Conservation (phyloP, 1,140 invertebrate species). For the Oedothorax gibbosus region DNA sequence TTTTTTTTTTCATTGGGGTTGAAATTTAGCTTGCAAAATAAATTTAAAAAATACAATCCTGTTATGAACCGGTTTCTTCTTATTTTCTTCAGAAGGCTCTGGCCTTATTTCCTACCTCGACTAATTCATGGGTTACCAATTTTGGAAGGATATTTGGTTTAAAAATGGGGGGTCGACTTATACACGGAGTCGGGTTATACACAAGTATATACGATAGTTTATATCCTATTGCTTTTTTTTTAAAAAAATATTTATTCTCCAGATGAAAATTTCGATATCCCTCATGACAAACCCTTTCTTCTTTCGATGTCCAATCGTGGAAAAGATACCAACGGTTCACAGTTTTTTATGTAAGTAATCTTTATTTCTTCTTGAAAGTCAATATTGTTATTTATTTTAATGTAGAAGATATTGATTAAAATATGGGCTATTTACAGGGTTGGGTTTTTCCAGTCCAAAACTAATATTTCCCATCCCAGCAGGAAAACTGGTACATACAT, state of each 20-base stretch:
- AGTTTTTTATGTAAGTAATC: slow-evolving; percentile 90
- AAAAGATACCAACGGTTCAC: slow-evolving; percentile 96
- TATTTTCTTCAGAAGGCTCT: too few relatives aligned
- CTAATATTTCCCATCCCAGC: too few relatives aligned
- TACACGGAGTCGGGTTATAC: too few relatives aligned
- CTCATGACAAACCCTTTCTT: slow-evolving; percentile 84
- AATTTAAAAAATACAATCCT: too few relatives aligned
- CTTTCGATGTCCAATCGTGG: slow-evolving; percentile 98
- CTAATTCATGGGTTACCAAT: too few relatives aligned
- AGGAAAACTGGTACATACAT: neutral
- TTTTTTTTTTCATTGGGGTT: too few relatives aligned
- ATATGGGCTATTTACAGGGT: neutral
- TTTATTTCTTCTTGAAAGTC: neutral
- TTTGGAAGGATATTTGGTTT: too few relatives aligned
- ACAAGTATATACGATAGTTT: neutral
- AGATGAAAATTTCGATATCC: slow-evolving; percentile 92
- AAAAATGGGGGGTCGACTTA: too few relatives aligned
- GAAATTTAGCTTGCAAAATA: too few relatives aligned
- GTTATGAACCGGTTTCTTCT: too few relatives aligned
- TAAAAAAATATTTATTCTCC: slow-evolving; percentile 62
- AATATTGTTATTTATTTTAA: neutral
- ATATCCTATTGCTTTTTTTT: neutral
- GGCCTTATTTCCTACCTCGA: too few relatives aligned
- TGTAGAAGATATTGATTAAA: neutral
- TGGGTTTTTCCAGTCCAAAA: too few relatives aligned